Conservation (phyloP, 2,888 invertebrate genomes). For the Sphaerolaimus hirsutus region DNA sequence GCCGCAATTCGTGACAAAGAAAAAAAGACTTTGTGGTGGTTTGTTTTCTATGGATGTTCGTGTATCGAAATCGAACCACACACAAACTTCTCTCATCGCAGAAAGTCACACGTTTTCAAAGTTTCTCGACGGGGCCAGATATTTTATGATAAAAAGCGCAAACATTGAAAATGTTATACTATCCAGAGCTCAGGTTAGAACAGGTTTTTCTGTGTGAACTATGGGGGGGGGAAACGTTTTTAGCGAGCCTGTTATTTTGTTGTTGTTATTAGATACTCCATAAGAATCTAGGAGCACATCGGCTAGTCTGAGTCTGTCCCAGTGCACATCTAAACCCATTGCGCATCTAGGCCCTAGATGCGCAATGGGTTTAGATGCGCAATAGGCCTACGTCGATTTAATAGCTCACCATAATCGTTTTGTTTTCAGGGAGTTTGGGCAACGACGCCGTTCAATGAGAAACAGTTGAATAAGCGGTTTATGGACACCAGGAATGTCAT, state of each 20-base stretch:
- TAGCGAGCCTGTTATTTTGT: background rate
- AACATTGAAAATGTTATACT: slow-evolving; percentile 83
- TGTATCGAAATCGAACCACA: too few species aligned
- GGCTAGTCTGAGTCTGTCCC: background rate
- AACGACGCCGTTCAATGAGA: slow-evolving; percentile 83
- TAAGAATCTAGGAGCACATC: too few species aligned
- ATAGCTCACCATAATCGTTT: background rate
- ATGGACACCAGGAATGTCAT: slow-evolving; percentile 60
- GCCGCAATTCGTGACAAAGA: too few species aligned
- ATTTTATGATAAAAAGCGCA: slow-evolving; percentile 89
- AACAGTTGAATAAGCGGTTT: slow-evolving; percentile 76
- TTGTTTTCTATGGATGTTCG: too few species aligned
- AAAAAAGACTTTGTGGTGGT: too few species aligned
- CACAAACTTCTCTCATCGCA: too few species aligned
- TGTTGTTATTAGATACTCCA: background rate
- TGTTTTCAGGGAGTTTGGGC: slow-evolving; percentile 61
- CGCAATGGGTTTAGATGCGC: background rate
- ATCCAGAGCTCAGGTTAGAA: slow-evolving; percentile 50
- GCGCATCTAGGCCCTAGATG: too few species aligned
- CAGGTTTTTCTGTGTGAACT: background rate
- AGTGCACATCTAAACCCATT: too few species aligned
- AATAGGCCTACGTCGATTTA: background rate
- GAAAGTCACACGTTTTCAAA: too few species aligned
- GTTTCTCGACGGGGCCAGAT: slow-evolving; percentile 69
- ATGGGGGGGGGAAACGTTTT: background rate